phyloP scores from a whole-genome alignment of 2,113 vertebrate species.

The Gambusia holbrooki region DNA sequence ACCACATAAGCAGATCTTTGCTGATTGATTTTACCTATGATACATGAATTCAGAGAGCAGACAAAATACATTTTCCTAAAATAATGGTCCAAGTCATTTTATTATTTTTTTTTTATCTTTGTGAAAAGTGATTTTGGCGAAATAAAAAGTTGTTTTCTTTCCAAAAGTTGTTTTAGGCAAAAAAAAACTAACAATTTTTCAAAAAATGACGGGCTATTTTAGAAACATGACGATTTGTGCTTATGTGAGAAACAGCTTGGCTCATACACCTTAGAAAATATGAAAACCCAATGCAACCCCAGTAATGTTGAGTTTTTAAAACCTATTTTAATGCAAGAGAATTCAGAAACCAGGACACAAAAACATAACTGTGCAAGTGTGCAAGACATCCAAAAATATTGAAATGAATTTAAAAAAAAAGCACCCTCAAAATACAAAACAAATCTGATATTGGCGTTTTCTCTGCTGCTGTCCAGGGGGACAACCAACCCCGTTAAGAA shows the following conservation, averaged over 20 bases:
- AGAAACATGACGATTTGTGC: conserved; percentile 4
- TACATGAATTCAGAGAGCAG: too few relatives aligned
- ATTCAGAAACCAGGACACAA: not conserved
- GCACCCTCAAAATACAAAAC: conserved; percentile 2
- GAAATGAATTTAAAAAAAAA: conserved; percentile 4
- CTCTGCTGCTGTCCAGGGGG: too few relatives aligned
- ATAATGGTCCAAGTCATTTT: too few relatives aligned
- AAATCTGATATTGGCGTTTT: not conserved
- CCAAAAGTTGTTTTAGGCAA: too few relatives aligned
- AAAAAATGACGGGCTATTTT: too few relatives aligned
- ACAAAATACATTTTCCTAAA: too few relatives aligned
- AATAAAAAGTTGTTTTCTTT: too few relatives aligned
- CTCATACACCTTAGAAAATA: conserved; percentile 52
- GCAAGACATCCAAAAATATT: not conserved
- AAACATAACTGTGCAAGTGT: conserved; percentile 3
- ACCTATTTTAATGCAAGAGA: conserved; percentile 13
- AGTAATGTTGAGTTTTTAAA: conserved; percentile 16
- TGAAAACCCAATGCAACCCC: conserved; percentile 36
- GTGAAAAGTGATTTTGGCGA: too few relatives aligned
- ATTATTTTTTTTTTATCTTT: too few relatives aligned
- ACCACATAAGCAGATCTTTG: conserved; percentile 1
- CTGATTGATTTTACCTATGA: too few relatives aligned
- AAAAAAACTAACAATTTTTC: too few relatives aligned
- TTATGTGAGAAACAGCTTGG: conserved; percentile 42
- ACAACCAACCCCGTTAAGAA: too few relatives aligned